These are phyloP conservation scores for Apostichopus leukothele DNA, from an alignment of 53 echinoderm and acorn worm species.

Conservation along the genomic window DNA sequence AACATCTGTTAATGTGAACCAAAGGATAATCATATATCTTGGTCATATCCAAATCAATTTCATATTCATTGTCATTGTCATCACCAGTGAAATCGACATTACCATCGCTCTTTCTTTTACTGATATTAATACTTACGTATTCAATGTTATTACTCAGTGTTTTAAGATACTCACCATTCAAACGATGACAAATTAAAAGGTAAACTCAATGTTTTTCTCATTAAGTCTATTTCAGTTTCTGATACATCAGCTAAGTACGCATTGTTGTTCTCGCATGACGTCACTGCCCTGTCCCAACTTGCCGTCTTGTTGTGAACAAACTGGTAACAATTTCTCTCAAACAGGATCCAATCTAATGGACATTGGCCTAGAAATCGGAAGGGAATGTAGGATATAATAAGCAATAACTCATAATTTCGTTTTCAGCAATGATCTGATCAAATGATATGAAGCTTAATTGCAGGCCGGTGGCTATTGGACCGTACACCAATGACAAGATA, in stretches of 20 bases:
- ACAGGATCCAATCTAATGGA: neutral
- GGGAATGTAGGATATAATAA: neutral
- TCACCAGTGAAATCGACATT: too few species aligned
- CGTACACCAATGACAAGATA: too few species aligned
- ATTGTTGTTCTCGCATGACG: neutral
- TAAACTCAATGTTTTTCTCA: neutral
- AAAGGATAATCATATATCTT: too few species aligned
- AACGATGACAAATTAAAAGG: neutral
- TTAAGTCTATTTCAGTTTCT: neutral
- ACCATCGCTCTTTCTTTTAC: too few species aligned
- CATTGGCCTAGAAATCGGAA: slow-evolving; percentile 4
- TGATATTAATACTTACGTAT: too few species aligned
- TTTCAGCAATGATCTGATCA: too few species aligned
- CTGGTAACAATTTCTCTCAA: neutral
- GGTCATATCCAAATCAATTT: too few species aligned
- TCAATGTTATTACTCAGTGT: neutral
- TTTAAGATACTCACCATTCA: neutral
- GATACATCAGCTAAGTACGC: neutral
- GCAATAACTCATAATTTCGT: too few species aligned
- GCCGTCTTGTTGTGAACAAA: neutral
- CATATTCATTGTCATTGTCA: too few species aligned
- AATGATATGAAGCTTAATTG: too few species aligned
- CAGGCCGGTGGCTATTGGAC: too few species aligned
- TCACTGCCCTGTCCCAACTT: neutral
- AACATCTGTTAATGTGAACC: too few species aligned